phyloP scores from a whole-genome alignment of 1,140 invertebrate genomes.

The Venturia canescens region DNA sequence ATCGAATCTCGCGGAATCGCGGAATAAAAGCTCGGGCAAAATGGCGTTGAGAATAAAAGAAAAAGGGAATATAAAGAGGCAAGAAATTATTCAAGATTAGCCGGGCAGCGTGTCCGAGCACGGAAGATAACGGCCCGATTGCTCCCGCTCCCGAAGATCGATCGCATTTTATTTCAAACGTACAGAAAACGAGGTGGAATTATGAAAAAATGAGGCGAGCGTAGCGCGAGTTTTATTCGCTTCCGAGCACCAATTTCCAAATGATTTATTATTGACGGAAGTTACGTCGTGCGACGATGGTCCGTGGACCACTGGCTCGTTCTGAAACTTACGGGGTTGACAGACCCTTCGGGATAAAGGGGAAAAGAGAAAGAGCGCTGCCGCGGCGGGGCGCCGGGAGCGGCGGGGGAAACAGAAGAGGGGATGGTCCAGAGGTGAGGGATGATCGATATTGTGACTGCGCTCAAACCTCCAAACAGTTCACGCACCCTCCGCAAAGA shows the following conservation, averaged over 20 bases:
- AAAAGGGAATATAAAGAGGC: too few species aligned
- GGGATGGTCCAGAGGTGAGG: slow-evolving; percentile 32
- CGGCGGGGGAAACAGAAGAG: background rate
- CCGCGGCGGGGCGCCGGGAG: background rate
- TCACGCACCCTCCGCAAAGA: slow-evolving; percentile 33
- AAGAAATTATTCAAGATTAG: too few species aligned
- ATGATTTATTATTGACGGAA: slow-evolving; percentile 22
- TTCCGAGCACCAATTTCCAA: background rate
- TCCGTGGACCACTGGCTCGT: slow-evolving; percentile 69
- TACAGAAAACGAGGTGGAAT: background rate
- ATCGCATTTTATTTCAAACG: too few species aligned
- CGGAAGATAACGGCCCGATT: too few species aligned
- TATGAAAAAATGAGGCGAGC: background rate
- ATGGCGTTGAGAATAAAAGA: too few species aligned
- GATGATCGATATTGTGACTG: slow-evolving; percentile 71
- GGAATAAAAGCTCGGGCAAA: too few species aligned
- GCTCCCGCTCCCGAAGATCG: too few species aligned
- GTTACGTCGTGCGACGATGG: slow-evolving; percentile 66
- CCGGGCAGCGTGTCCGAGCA: too few species aligned
- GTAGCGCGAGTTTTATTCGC: background rate
- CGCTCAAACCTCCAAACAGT: slow-evolving; percentile 52
- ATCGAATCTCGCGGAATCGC: too few species aligned
- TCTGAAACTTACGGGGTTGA: slow-evolving; percentile 55
- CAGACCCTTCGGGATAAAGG: slow-evolving; percentile 28
- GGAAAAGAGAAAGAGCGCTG: background rate